Conservation (phyloP, 2,113 vertebrate genomes). For the Galbula dea region DNA sequence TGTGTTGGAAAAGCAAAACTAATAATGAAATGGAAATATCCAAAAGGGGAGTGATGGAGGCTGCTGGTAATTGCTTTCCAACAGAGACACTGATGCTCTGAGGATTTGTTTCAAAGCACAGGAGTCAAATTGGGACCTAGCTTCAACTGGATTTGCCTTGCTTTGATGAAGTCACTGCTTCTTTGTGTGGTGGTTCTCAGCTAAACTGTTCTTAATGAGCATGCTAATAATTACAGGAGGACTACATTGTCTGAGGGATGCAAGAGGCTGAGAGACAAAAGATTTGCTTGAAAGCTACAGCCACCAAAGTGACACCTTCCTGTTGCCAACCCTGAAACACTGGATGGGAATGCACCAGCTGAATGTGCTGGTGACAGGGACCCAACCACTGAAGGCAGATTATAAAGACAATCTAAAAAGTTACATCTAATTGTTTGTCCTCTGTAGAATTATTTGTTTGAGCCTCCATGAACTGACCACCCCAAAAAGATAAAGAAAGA, state of each 20-base stretch:
- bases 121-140: conserved; percentile 54
- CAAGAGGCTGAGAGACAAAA: conserved; percentile 18
- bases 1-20: conserved; percentile 36
- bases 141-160: conserved; percentile 49
- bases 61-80: conserved; percentile 67
- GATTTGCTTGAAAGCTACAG: conserved; percentile 10
- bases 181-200: conserved; percentile 52
- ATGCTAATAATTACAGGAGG: conserved; percentile 64
- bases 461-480: neutral
- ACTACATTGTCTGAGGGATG: conserved; percentile 28
- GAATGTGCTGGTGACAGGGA: neutral
- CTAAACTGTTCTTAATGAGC: conserved; percentile 68
- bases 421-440: neutral
- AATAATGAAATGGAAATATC: conserved; percentile 64
- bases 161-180: conserved; percentile 55
- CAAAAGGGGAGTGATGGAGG: conserved; percentile 12
- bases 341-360: neutral
- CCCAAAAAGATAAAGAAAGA: too few relatives aligned
- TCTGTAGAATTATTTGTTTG: neutral
- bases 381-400: neutral
- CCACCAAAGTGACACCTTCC: neutral
- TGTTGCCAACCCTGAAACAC: neutral
- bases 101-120: conserved; percentile 69
- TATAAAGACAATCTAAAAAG: neutral
- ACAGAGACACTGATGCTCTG: conserved; percentile 64